Evolutionary conservation across 2,113 vertebrate species (phyloP).

Genomic region (Mystacornis crossleyi): DNA sequence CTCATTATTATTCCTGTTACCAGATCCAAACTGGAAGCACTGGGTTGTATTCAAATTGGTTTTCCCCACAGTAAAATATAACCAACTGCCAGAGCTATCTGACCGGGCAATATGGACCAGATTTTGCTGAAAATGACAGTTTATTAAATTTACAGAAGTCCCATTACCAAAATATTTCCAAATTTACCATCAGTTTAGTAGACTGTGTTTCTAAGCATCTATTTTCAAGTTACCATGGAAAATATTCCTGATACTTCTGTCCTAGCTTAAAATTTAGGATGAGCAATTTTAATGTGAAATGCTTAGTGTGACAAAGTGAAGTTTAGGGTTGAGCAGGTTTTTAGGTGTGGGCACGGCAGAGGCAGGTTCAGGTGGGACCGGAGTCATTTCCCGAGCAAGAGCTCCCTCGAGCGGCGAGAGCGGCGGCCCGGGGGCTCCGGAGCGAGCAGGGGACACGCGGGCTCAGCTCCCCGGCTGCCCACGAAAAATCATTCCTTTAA

Average conservation of each 20-base stretch:
- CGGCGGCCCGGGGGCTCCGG: not conserved
- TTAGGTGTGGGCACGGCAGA: accelerated
- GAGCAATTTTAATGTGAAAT: not conserved
- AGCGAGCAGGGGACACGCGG: not conserved
- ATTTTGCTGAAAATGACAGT: not conserved
- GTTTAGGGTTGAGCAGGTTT: too few relatives aligned
- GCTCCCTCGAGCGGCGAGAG: conserved; percentile 1
- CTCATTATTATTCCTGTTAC: not conserved
- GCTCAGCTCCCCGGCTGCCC: not conserved
- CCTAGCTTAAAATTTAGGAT: not conserved
- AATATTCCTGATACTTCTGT: not conserved
- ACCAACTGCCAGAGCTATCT: not conserved
- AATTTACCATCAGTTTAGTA: not conserved
- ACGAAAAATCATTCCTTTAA: not conserved
- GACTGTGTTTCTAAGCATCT: not conserved
- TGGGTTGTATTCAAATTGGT: not conserved
- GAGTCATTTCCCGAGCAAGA: not conserved
- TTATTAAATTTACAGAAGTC: not conserved
- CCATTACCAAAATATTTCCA: not conserved
- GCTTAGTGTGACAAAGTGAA: not conserved
- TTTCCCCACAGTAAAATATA: not conserved
- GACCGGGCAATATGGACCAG: not conserved
- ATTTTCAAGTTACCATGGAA: not conserved
- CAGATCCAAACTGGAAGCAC: not conserved
- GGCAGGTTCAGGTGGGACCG: not conserved